Base-by-base conservation (phyloP, 2,797 vertebrate species). In the Gila robusta region DNA sequence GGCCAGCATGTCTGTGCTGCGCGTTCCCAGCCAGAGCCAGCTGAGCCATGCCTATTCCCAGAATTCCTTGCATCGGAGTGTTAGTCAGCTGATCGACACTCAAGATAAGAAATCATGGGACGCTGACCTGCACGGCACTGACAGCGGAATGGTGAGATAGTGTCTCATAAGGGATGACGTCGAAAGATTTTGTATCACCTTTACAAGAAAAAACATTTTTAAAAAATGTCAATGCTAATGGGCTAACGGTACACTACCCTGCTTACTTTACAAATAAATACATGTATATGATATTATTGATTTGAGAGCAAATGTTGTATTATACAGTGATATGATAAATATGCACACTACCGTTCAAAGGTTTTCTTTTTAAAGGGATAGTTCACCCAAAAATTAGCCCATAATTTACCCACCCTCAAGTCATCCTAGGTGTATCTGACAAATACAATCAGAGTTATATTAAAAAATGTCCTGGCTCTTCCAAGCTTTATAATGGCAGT, bases 21-120 rank as follows among this genome's bases (percentile, higher is more conserved):
- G 94, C 0, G 91, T 96, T 87, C 95, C 95, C 35, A 96, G 95
- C 39, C 96, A 96, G 86, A 91, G 94, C 70, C 97, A 96, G 82
- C 91, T 96, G 35, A 93, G 91, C 37, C 95, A 86, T 14, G 89
- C 93, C 1, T 97, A 91, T 41, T 96, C 98, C 87, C 96, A 95
- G 82, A 94, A 94, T 70, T 95, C 97, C 52, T 93, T 99, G 67
- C 97, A 97, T 44, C 96, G 95, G 85, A 99, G 98, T 0, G 93
- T 97, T 91, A 99, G 97, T 90, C 98, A 99, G 90, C 96, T 98
- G 83, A 95, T 97, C 10, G 93, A 93, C 79, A 88, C 92, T 28
- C 94, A 94, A 0, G 95, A 98, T 93, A 96, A 96, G 90, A 98
- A 98, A 90, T 96, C 96, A 26, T 99, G 97, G 97, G 97, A 98